A percentile compares a stretch with the other conserved stretches of the same genome.
Conservation (phyloP, 1,140 invertebrate genomes). For the Drosophila yakuba region DNA sequence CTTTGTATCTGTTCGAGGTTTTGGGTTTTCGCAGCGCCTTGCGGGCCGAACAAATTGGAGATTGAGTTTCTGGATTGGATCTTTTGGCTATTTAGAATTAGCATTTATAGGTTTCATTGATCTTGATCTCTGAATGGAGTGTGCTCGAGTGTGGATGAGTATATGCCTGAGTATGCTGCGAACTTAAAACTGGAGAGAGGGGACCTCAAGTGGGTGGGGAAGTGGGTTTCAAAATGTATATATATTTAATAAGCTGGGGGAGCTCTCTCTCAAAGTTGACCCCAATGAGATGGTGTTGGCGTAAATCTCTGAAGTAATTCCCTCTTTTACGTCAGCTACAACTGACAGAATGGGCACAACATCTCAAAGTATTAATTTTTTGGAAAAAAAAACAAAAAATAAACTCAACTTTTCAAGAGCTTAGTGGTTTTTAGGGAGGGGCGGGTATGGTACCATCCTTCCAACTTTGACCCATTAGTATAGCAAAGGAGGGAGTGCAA, state of each 20-base stretch:
- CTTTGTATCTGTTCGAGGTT: constrained; percentile 42
- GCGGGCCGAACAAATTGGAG: constrained; percentile 3
- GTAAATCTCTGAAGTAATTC: constrained; percentile 27
- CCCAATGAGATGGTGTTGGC: constrained; percentile 16
- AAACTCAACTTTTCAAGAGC: constrained; percentile 72
- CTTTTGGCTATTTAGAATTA: constrained; percentile 51
- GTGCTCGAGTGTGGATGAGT: constrained; percentile 67
- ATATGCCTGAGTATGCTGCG: constrained; percentile 69
- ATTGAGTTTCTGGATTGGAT: constrained; percentile 4
- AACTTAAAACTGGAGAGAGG: constrained; percentile 51
- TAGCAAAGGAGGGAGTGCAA: constrained; percentile 19
- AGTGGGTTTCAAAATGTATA: constrained; percentile 8
- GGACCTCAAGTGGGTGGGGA: constrained; percentile 1
- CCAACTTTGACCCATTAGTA: constrained; percentile 76
- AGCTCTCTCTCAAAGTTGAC: constrained; percentile 38
- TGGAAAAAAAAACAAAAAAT: constrained; percentile 32
- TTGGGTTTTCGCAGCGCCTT: constrained; percentile 15
- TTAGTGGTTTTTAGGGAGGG: constrained; percentile 42
- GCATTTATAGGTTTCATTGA: constrained; percentile 52
- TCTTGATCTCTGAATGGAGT: constrained; percentile 64
- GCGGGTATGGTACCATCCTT: constrained; percentile 46
- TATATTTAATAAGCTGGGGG: constrained; percentile 17
- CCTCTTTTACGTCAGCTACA: constrained; percentile 13
- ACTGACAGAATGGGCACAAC: constrained; percentile 36
- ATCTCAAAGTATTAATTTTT: constrained; percentile 40